Evolutionary conservation across 2,113 vertebrate genomes (phyloP), one percentile per base, ranked within the genome.

Genomic region (Pterophyllum scalare): DNA sequence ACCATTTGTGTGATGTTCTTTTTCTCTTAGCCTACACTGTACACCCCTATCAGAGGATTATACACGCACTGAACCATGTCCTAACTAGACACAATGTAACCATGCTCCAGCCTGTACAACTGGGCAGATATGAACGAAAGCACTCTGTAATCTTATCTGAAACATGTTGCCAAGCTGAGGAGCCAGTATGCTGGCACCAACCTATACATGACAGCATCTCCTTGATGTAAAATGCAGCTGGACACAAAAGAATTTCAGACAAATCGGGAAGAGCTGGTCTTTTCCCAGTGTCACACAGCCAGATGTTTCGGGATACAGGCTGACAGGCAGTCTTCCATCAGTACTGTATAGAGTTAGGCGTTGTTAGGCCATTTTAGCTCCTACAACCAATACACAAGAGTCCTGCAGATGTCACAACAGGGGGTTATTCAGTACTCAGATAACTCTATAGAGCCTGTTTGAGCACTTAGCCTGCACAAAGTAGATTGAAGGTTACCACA

Each of bases 91-190:
- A 90, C 83, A 94, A 80, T 88, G 90, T 89, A 84, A 77, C 89
- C 75, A 9, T 81, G 61, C 46, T 87, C 64, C 65, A 82, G 72
- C 67, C 74, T 84, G 79, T 65, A 59, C 78, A 75, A 40, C 82
- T 81, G 82, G 61, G 79, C 79, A 89, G 77, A 89, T 90, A 84
- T 85, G 77, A 88, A 75, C 77, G 11, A 22, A 80, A 79, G 77
- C 22, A 11, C 75, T 58, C 77, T 90, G 85, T 90, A 89, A 94
- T 93, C 86, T 92, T 84, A 92, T 92, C 90, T 88, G 88, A 85
- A 83, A 82, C 81, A 88, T 79, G 84, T 85, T 88, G 75, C 91
- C 2, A 62, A 85, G 59, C 84, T 57, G 75, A 87, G 81, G 87
- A 87, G 89, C 89, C 80, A 85, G 59, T 85, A 90, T 93, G 88